Percentiles rank a stretch among this genome's conserved stretches.
phyloP scores from a whole-genome alignment of 30 jellyfish, hydroid and myxozoan species.

The Mastigias papua region DNA sequence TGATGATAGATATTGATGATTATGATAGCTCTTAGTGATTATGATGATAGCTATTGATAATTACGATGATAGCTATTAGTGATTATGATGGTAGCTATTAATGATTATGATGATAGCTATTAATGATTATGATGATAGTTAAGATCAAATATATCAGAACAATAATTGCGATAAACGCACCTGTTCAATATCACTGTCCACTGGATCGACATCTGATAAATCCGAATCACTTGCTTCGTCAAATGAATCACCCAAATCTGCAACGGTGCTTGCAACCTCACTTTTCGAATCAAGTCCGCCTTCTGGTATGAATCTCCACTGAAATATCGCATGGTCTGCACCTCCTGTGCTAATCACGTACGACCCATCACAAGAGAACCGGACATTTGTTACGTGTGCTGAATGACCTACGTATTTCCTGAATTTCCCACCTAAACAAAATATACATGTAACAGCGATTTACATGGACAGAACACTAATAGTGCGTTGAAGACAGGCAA shows the following conservation, averaged over 20 bases:
- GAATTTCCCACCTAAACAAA: slow-evolving; percentile 79
- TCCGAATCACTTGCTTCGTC: slow-evolving; percentile 99
- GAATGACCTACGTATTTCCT: slow-evolving; percentile 93
- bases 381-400: slow-evolving; percentile 95
- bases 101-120: background rate
- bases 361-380: slow-evolving; percentile 88
- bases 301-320: slow-evolving; percentile 95
- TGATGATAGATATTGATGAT: background rate
- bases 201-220: slow-evolving; percentile 93
- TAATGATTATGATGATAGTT: background rate
- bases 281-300: slow-evolving; percentile 71
- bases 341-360: slow-evolving; percentile 92
- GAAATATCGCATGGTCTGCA: slow-evolving; percentile 96
- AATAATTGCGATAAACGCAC: slow-evolving; percentile 9
- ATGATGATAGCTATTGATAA: too few species aligned
- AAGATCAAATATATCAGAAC: background rate
- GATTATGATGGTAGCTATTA: background rate
- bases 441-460: background rate
- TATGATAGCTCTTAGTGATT: too few species aligned
- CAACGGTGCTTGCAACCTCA: slow-evolving; percentile 82
- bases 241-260: slow-evolving; percentile 68
- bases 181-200: slow-evolving; percentile 95
- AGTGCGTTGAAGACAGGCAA: too few species aligned
- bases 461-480: background rate
- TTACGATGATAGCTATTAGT: too few species aligned